These are phyloP conservation scores for Emydura subglobosa DNA, from an alignment of 2,113 vertebrate species.

Conservation along the genomic window DNA sequence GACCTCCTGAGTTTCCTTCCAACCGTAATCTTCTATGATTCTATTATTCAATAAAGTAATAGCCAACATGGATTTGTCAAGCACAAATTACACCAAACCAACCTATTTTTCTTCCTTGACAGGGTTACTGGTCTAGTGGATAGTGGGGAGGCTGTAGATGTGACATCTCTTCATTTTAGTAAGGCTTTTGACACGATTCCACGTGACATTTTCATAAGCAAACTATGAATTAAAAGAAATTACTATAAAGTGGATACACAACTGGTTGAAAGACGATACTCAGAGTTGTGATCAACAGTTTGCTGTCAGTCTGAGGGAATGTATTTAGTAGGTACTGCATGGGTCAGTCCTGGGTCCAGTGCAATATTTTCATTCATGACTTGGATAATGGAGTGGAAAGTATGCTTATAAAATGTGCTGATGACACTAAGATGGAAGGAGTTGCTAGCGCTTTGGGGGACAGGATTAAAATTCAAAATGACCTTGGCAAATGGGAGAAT, in stretches of 20 bases:
- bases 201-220: neutral
- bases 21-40: no score
- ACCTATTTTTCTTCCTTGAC: neutral
- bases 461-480: neutral
- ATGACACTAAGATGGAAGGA: neutral
- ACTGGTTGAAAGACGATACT: neutral
- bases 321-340: neutral
- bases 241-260: neutral
- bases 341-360: neutral
- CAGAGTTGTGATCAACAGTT: neutral
- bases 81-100: neutral
- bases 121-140: neutral
- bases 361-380: neutral
- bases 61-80: neutral
- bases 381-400: neutral
- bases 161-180: neutral
- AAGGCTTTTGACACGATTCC: neutral
- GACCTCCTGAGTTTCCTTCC: no score
- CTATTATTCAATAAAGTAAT: neutral
- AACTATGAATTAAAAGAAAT: neutral
- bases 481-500: neutral
- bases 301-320: neutral
- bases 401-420: neutral
- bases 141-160: neutral
- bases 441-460: neutral